phyloP scores from a whole-genome alignment of 2,888 invertebrate species.

The Caenorhabditis plicata region DNA sequence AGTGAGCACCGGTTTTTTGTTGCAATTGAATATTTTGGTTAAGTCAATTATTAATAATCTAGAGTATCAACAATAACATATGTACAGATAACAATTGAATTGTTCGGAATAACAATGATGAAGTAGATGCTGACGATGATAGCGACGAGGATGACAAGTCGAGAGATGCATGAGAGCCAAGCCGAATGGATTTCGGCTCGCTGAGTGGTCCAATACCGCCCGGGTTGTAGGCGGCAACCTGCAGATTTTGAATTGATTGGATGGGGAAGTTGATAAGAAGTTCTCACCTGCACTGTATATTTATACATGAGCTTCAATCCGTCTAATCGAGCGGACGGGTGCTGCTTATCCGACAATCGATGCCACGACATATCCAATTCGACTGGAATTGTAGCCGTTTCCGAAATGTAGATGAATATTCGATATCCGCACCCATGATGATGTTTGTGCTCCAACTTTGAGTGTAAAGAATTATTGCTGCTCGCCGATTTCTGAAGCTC shows the following conservation, averaged over 20 bases:
- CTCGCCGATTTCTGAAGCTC: conserved; percentile 32
- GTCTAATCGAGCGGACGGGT: conserved; percentile 58
- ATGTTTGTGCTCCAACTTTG: too few species aligned
- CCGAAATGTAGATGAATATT: conserved; percentile 45
- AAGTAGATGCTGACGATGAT: neutral
- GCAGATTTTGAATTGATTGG: too few species aligned
- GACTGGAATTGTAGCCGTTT: conserved; percentile 40
- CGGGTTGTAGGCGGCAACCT: conserved; percentile 58
- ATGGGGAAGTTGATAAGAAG: too few species aligned
- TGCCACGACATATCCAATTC: conserved; percentile 48
- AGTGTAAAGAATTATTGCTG: too few species aligned
- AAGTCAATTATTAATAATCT: too few species aligned
- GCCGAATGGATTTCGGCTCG: conserved; percentile 44
- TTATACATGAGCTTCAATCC: conserved; percentile 58
- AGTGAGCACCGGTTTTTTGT: too few species aligned
- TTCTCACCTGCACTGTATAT: conserved; percentile 52
- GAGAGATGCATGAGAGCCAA: conserved; percentile 37
- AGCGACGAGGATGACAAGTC: conserved; percentile 5
- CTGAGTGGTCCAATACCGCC: conserved; percentile 58
- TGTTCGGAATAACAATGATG: neutral
- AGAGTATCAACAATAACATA: too few species aligned
- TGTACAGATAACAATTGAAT: neutral
- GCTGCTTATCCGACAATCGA: conserved; percentile 41
- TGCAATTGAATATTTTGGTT: too few species aligned
- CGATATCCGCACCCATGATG: conserved; percentile 41